Percentiles rank a stretch among this genome's conserved stretches.
Evolutionary conservation across 1,140 invertebrate species (phyloP).

Genomic region (Nomia melanderi): DNA sequence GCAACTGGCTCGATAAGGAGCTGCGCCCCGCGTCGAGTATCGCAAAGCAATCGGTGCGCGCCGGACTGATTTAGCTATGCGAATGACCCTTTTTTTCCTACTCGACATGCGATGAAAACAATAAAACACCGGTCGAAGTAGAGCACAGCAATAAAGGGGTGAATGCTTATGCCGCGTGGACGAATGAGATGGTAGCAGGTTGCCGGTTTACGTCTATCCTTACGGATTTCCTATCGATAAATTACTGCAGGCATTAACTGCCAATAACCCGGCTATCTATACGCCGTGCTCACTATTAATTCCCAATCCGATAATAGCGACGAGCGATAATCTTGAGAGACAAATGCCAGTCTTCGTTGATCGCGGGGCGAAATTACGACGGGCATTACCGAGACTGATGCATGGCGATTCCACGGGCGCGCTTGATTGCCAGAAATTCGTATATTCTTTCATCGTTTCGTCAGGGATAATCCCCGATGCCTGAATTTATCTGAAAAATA

Average conservation of each 20-base stretch:
- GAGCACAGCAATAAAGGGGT: background rate
- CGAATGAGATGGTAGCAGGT: background rate
- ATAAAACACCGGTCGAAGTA: background rate
- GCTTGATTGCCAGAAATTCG: too few relatives aligned
- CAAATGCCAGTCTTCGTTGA: constrained; percentile 46
- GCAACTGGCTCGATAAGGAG: background rate
- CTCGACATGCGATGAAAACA: background rate
- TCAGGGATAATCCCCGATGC: background rate
- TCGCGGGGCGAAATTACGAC: constrained; percentile 20
- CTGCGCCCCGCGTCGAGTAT: background rate
- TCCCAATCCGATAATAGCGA: constrained; percentile 47
- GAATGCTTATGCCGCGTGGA: background rate
- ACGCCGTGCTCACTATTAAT: constrained; percentile 53
- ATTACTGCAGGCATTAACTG: constrained; percentile 50
- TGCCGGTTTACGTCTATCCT: background rate
- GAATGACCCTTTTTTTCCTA: background rate
- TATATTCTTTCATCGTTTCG: background rate
- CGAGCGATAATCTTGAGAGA: constrained; percentile 56
- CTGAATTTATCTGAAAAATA: too few relatives aligned
- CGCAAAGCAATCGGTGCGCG: too few relatives aligned
- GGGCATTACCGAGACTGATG: constrained; percentile 31
- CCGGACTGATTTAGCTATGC: background rate
- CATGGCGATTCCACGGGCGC: background rate
- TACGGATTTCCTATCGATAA: constrained; percentile 43
- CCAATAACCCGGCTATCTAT: constrained; percentile 40